A percentile compares a stretch with the other conserved stretches of the same genome.
Evolutionary conservation across 1,140 invertebrate species (phyloP).

Genomic region (Elymnias hypermnestra): DNA sequence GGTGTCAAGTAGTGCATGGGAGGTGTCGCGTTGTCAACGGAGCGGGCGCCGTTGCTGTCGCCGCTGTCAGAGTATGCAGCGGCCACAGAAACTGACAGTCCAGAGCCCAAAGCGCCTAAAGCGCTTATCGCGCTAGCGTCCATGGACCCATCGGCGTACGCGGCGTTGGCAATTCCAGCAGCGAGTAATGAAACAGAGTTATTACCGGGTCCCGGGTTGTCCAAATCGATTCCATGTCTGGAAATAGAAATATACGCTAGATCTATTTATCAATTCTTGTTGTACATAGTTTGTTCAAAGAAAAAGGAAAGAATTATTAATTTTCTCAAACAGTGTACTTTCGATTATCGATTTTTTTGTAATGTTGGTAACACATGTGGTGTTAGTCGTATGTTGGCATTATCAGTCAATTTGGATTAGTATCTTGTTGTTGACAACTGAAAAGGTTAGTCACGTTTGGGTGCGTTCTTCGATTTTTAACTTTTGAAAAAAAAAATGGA

Average conservation of each 20-base stretch:
- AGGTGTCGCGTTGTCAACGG: slow-evolving; percentile 88
- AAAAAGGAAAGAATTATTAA: background rate
- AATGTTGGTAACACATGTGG: no score
- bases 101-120: slow-evolving; percentile 72
- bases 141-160: slow-evolving; percentile 75
- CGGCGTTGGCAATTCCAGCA: slow-evolving; percentile 78
- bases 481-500: no score
- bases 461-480: no score
- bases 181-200: slow-evolving; percentile 80
- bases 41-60: slow-evolving; percentile 85
- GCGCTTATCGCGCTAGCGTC: slow-evolving; percentile 74
- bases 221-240: slow-evolving; percentile 91
- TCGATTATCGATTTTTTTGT: no score
- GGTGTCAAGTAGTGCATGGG: slow-evolving; percentile 93
- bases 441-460: no score
- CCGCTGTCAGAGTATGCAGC: slow-evolving; percentile 86
- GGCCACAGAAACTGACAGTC: slow-evolving; percentile 78
- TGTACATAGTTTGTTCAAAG: no score
- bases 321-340: background rate
- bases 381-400: no score
- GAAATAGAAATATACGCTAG: no score
- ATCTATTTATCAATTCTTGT: no score
- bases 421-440: no score
- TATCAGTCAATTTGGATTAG: no score
- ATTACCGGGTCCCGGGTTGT: slow-evolving; percentile 88